Evolutionary conservation across 2,888 invertebrate genomes (phyloP).

Genomic region (Aleiodes leptofemur): DNA sequence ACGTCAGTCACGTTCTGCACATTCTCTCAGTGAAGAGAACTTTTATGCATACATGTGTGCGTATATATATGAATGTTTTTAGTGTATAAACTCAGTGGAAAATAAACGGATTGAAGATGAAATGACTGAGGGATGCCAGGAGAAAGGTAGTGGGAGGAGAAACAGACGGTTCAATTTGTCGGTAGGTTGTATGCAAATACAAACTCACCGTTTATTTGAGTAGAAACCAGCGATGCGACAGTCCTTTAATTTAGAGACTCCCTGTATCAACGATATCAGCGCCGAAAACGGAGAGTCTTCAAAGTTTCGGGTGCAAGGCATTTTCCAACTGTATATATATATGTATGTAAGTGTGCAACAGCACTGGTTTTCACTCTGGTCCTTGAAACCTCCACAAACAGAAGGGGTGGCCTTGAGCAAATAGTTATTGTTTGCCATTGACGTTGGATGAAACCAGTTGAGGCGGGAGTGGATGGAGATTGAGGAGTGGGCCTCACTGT

Average conservation of each 20-base stretch:
- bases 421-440: slow-evolving; percentile 71
- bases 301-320: slow-evolving; percentile 20
- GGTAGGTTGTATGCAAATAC: slow-evolving; percentile 71
- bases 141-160: slow-evolving; percentile 31
- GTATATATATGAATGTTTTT: slow-evolving; percentile 21
- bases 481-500: slow-evolving; percentile 13
- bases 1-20: no score
- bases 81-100: slow-evolving; percentile 33
- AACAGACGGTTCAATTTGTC: slow-evolving; percentile 69
- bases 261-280: slow-evolving; percentile 62
- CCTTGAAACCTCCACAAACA: slow-evolving; percentile 67
- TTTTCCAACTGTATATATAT: not conserved
- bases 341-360: not conserved
- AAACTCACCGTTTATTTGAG: slow-evolving; percentile 68
- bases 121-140: slow-evolving; percentile 15
- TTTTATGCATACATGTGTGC: not conserved
- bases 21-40: no score
- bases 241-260: slow-evolving; percentile 72
- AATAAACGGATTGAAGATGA: slow-evolving; percentile 7
- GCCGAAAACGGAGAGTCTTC: slow-evolving; percentile 50
- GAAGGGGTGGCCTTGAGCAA: slow-evolving; percentile 72
- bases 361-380: slow-evolving; percentile 34
- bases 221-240: slow-evolving; percentile 67
- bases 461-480: slow-evolving; percentile 14
- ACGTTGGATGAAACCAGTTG: slow-evolving; percentile 35